Evolutionary conservation across 2,797 vertebrate species (phyloP).

Genomic region (Phrynocephalus vlangalii): DNA sequence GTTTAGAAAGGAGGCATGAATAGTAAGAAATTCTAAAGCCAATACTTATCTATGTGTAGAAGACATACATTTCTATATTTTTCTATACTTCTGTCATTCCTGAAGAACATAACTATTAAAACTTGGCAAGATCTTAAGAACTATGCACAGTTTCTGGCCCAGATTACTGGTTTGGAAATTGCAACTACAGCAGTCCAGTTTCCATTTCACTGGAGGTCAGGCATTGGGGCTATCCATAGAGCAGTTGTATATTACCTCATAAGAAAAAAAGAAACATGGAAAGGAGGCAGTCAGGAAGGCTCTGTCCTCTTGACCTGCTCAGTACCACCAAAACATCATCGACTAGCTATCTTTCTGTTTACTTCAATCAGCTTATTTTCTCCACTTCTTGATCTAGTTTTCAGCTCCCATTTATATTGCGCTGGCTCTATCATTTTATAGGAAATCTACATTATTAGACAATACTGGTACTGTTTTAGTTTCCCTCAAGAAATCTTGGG

Average conservation of each 20-base stretch:
- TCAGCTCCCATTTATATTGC: too few species aligned
- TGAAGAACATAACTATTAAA: slow-evolving; percentile 51
- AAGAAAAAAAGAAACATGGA: slow-evolving; percentile 30
- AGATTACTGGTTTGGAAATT: slow-evolving; percentile 56
- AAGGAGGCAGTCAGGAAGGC: not conserved
- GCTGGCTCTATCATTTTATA: too few species aligned
- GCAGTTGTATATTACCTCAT: slow-evolving; percentile 23
- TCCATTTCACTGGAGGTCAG: slow-evolving; percentile 59
- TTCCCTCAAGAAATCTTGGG: not conserved
- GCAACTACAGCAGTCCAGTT: slow-evolving; percentile 56
- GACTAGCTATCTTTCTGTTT: slow-evolving; percentile 16
- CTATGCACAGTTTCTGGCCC: slow-evolving; percentile 52
- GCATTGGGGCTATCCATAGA: slow-evolving; percentile 53
- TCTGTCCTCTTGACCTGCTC: slow-evolving; percentile 32
- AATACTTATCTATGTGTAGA: slow-evolving; percentile 33
- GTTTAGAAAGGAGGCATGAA: slow-evolving; percentile 30
- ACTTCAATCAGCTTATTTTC: slow-evolving; percentile 22
- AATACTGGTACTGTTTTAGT: not conserved
- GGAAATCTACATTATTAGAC: not conserved
- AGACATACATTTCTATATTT: slow-evolving; percentile 41
- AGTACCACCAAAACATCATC: slow-evolving; percentile 21
- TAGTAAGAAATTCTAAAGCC: slow-evolving; percentile 39
- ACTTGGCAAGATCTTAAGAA: slow-evolving; percentile 52
- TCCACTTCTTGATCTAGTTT: too few species aligned
- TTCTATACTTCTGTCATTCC: slow-evolving; percentile 47